Evolutionary conservation across 2,888 invertebrate species (phyloP).

Genomic region (Coelogynopora nodosa): DNA sequence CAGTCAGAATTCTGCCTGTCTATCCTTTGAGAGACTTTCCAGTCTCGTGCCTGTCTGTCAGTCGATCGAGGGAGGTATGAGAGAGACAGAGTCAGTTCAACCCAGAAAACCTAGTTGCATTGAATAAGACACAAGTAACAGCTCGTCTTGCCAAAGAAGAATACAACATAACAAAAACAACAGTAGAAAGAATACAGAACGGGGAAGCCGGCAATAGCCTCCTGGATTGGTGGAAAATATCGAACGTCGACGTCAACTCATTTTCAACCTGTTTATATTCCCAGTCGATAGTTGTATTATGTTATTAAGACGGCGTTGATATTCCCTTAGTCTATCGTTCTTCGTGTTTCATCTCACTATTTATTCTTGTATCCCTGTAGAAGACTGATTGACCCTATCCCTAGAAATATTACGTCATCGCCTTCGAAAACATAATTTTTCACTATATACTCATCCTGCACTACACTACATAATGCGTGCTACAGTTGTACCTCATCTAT

Average conservation of each 20-base stretch:
- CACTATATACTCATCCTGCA: neutral
- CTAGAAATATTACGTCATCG: neutral
- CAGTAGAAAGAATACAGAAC: neutral
- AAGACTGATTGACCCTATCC: neutral
- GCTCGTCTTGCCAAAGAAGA: neutral
- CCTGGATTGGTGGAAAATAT: neutral
- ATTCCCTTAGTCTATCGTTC: neutral
- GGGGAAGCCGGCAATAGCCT: neutral
- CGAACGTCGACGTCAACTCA: conserved; percentile 18
- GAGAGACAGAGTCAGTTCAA: neutral
- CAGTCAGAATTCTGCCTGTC: neutral
- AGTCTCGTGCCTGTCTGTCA: neutral
- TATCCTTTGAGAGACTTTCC: neutral
- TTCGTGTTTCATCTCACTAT: neutral
- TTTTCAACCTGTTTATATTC: conserved; percentile 10
- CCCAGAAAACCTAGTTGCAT: no score
- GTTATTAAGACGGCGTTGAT: neutral
- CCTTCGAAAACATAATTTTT: neutral
- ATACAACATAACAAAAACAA: neutral
- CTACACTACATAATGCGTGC: neutral
- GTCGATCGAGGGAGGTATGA: neutral
- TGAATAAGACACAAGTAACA: neutral
- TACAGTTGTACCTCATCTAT: no score
- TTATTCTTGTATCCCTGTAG: neutral
- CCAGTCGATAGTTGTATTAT: neutral